Conservation (phyloP, 2,888 invertebrate genomes). For the Tiliacea citrago region DNA sequence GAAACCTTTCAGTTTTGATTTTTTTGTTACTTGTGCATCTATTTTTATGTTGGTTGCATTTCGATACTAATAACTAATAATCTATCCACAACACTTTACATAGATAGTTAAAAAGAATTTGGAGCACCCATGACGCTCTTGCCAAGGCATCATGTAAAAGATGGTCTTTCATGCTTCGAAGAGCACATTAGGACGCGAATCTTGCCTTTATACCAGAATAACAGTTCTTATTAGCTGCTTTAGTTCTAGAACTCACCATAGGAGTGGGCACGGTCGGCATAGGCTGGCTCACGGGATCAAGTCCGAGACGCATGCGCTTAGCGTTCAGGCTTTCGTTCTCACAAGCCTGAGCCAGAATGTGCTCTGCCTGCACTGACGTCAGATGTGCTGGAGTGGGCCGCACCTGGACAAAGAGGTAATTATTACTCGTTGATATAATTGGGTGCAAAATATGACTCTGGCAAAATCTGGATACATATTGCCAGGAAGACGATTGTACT, state of each 20-base stretch:
- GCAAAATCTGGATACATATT: background rate
- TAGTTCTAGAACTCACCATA: conserved; percentile 78
- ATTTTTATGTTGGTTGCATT: background rate
- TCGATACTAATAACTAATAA: background rate
- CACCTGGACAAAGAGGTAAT: conserved; percentile 89
- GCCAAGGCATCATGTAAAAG: background rate
- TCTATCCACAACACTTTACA: background rate
- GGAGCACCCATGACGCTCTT: background rate
- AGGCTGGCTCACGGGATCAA: conserved; percentile 98
- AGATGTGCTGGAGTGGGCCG: conserved; percentile 98
- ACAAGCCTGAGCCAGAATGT: conserved; percentile 98
- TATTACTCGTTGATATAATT: conserved; percentile 11
- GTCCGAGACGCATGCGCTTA: conserved; percentile 98
- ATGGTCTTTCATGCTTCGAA: background rate
- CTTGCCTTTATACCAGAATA: background rate
- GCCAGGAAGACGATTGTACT: background rate
- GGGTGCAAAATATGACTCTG: background rate
- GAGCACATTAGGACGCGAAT: background rate
- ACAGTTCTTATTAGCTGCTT: background rate
- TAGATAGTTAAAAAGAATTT: background rate
- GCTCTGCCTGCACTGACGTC: conserved; percentile 98
- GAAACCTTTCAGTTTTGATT: background rate
- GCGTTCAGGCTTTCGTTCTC: conserved; percentile 99
- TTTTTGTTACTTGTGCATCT: background rate
- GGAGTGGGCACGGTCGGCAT: conserved; percentile 94